A percentile compares a stretch with the other conserved stretches of the same genome.
phyloP scores from a whole-genome alignment of 2,888 invertebrate species.

The Lepetodrilus schrolli region DNA sequence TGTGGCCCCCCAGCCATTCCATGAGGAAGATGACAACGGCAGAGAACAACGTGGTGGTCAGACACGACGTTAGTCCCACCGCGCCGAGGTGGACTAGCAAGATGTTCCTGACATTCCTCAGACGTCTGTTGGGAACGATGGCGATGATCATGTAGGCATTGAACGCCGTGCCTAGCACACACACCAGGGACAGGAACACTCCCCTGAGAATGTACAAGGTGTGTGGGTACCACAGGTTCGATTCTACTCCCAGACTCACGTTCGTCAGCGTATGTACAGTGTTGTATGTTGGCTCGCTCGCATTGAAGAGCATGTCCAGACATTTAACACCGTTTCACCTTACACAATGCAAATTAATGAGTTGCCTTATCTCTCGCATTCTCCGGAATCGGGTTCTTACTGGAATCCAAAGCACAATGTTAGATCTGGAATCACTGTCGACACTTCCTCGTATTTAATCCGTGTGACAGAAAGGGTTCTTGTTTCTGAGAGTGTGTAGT shows the following conservation, averaged over 20 bases:
- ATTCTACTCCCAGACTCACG: not conserved
- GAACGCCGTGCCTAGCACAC: slow-evolving; percentile 49
- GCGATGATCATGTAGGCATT: slow-evolving; percentile 59
- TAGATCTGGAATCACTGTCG: not conserved
- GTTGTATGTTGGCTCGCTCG: not conserved
- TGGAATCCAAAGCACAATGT: not conserved
- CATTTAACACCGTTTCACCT: not conserved
- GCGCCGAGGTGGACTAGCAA: slow-evolving; percentile 58
- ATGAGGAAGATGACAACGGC: slow-evolving; percentile 55
- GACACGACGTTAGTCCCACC: slow-evolving; percentile 49
- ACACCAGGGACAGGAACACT: slow-evolving; percentile 50
- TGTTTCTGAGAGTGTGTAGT: not conserved
- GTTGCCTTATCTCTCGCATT: slow-evolving; percentile 5
- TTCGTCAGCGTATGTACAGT: not conserved
- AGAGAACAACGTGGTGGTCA: slow-evolving; percentile 46
- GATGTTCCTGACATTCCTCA: slow-evolving; percentile 59
- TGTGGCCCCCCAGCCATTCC: slow-evolving; percentile 53
- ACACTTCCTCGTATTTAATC: not conserved
- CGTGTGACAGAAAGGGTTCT: not conserved
- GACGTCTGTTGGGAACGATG: slow-evolving; percentile 56
- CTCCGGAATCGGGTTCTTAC: not conserved
- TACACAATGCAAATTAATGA: not conserved
- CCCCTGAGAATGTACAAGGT: slow-evolving; percentile 41
- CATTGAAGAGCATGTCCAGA: slow-evolving; percentile 22
- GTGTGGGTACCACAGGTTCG: slow-evolving; percentile 31